These are phyloP conservation scores for Hippocampus barbouri DNA, from an alignment of 2,113 vertebrate genomes.

Conservation along the genomic window DNA sequence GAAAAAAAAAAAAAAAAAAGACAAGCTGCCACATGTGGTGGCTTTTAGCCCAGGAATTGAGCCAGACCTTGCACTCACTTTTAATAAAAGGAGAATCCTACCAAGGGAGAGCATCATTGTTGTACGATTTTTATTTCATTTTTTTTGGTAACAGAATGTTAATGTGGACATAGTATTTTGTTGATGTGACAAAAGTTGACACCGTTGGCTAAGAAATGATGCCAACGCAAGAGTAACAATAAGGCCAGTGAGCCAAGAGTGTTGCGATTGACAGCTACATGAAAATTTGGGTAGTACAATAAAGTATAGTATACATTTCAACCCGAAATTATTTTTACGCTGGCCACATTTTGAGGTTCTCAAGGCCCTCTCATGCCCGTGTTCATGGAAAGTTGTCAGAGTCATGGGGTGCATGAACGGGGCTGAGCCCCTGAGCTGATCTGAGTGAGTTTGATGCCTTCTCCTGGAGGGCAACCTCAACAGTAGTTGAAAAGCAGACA, in stretches of 20 bases:
- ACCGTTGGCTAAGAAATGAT: background rate
- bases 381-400: background rate
- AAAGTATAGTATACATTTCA: background rate
- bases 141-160: background rate
- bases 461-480: background rate
- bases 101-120: background rate
- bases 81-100: constrained; percentile 1
- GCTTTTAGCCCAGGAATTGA: constrained; percentile 26
- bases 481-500: background rate
- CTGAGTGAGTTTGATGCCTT: background rate
- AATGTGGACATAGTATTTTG: background rate
- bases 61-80: background rate
- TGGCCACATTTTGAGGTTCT: constrained; percentile 12
- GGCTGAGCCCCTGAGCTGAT: background rate
- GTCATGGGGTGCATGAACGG: background rate
- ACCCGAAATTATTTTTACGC: constrained; percentile 14
- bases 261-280: background rate
- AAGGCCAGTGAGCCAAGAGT: background rate
- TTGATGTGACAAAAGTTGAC: constrained; percentile 4
- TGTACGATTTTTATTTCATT: background rate
- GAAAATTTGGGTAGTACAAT: background rate
- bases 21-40: constrained; percentile 42
- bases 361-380: background rate
- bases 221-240: background rate
- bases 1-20: constrained; percentile 26